A percentile compares a stretch with the other conserved stretches of the same genome.
phyloP scores from a whole-genome alignment of 2,888 invertebrate genomes.

The Nomada lathburiana region DNA sequence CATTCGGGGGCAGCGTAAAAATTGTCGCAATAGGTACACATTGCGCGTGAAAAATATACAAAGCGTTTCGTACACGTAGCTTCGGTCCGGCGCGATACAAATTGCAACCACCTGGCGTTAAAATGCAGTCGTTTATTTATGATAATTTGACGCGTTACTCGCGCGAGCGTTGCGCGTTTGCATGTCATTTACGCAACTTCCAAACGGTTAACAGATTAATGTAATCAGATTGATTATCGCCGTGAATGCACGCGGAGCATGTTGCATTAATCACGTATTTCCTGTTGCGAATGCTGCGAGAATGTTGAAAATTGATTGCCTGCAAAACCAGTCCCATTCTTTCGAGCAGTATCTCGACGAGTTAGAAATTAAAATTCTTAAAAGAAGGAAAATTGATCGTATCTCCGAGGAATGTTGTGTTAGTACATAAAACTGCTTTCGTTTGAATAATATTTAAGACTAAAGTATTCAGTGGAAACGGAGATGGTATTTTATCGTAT shows the following conservation, averaged over 20 bases:
- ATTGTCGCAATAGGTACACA: neutral
- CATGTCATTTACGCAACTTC: slow-evolving; percentile 35
- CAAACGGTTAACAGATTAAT: slow-evolving; percentile 52
- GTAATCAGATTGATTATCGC: slow-evolving; percentile 33
- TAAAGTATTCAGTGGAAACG: slow-evolving; percentile 1
- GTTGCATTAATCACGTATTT: slow-evolving; percentile 11
- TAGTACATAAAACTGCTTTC: too few species aligned
- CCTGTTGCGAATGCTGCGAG: slow-evolving; percentile 1
- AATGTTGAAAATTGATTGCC: neutral
- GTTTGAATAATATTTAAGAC: neutral
- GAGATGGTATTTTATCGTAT: slow-evolving; percentile 26
- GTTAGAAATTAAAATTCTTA: neutral
- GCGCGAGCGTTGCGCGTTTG: slow-evolving; percentile 32
- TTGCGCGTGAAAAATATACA: neutral
- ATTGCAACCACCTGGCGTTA: slow-evolving; percentile 39
- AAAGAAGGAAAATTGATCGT: neutral
- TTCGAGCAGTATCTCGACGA: neutral
- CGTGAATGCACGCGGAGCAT: slow-evolving; percentile 15
- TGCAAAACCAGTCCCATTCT: neutral
- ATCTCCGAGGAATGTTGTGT: too few species aligned
- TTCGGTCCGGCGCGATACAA: slow-evolving; percentile 2
- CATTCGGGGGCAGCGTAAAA: neutral
- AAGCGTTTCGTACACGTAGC: neutral
- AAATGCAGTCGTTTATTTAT: slow-evolving; percentile 46
- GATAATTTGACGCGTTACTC: slow-evolving; percentile 43